A percentile compares a stretch with the other conserved stretches of the same genome.
phyloP scores from a whole-genome alignment of 2,888 invertebrate species.

The Chironomus riparius region DNA sequence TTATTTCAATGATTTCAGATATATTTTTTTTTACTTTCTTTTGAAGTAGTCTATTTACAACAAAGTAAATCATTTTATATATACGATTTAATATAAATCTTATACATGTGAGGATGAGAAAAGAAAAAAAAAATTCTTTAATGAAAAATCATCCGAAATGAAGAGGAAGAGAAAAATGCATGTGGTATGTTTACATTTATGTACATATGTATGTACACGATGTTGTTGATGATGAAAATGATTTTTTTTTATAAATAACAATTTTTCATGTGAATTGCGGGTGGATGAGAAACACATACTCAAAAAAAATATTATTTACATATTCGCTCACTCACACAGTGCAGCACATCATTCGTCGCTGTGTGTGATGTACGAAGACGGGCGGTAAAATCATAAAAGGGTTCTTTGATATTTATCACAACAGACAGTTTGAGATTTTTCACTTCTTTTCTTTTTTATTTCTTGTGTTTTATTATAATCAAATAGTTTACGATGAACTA shows the following conservation, averaged over 20 bases:
- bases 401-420: constrained; percentile 26
- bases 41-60: constrained; percentile 27
- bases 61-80: constrained; percentile 26
- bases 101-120: background rate
- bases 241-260: constrained; percentile 24
- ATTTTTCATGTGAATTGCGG: constrained; percentile 6
- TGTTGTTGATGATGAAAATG: background rate
- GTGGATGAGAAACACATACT: background rate
- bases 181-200: constrained; percentile 26
- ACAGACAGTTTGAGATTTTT: constrained; percentile 11
- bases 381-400: constrained; percentile 17
- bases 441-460: background rate
- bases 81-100: constrained; percentile 26
- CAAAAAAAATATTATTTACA: background rate
- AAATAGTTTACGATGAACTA: constrained; percentile 9
- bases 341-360: constrained; percentile 10
- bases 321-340: too few relatives aligned
- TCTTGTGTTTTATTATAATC: constrained; percentile 11
- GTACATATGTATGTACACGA: background rate
- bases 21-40: background rate
- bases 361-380: constrained; percentile 12
- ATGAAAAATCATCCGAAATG: constrained; percentile 15
- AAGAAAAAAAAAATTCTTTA: background rate
- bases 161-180: constrained; percentile 16
- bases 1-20: background rate